These are phyloP conservation scores for Yponomeuta cagnagella DNA, from an alignment of 2,888 invertebrate genomes.

Conservation along the genomic window DNA sequence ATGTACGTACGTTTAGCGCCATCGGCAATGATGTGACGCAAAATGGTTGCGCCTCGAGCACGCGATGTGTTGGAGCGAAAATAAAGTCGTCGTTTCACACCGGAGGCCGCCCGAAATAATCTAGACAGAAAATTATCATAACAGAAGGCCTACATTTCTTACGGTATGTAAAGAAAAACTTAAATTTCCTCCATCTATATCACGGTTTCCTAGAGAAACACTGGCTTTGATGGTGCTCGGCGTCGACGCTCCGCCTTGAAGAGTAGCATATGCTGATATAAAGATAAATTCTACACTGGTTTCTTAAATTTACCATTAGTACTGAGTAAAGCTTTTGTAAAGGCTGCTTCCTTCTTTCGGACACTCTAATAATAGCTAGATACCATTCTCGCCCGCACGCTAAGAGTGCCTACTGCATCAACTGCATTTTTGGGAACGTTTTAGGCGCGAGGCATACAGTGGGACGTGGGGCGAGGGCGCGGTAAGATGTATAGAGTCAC, in stretches of 20 bases:
- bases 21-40: conserved; percentile 24
- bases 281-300: not conserved
- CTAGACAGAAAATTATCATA: not conserved
- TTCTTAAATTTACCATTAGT: not conserved
- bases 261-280: too few species aligned
- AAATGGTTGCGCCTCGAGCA: conserved; percentile 27
- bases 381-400: not conserved
- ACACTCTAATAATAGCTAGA: not conserved
- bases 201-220: too few species aligned
- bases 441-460: not conserved
- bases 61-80: conserved; percentile 48
- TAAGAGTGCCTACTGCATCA: not conserved
- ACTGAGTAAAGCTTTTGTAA: not conserved
- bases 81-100: conserved; percentile 54
- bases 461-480: too few species aligned
- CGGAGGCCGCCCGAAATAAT: conserved; percentile 63
- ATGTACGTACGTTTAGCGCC: conserved; percentile 5
- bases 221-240: too few species aligned
- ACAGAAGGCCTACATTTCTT: not conserved
- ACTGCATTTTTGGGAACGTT: not conserved
- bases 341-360: not conserved
- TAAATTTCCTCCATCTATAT: too few species aligned
- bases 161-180: not conserved
- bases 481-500: too few species aligned
- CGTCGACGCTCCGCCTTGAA: too few species aligned